Evolutionary conservation across 2,888 invertebrate species (phyloP).

Genomic region (Cheilosia vernalis): DNA sequence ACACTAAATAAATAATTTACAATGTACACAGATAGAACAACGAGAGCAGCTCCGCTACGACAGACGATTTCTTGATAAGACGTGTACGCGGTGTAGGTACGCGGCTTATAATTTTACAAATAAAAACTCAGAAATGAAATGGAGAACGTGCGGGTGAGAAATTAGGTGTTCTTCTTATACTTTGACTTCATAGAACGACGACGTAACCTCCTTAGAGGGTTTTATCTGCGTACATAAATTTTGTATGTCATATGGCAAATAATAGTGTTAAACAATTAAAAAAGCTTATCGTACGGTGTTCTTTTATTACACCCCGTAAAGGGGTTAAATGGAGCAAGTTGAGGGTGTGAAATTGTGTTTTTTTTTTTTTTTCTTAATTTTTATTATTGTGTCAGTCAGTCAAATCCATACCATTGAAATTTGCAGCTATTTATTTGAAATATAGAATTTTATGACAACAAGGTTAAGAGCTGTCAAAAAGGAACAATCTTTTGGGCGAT

Average conservation of each 20-base stretch:
- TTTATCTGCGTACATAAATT: conserved; percentile 76
- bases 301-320: conserved; percentile 62
- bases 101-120: conserved; percentile 16
- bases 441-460: conserved; percentile 15
- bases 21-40: conserved; percentile 56
- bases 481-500: background rate
- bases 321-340: conserved; percentile 64
- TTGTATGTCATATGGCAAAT: conserved; percentile 77
- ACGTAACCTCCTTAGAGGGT: conserved; percentile 69
- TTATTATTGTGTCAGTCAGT: conserved; percentile 77
- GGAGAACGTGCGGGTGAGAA: conserved; percentile 52
- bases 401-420: conserved; percentile 40
- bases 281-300: conserved; percentile 73
- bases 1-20: conserved; percentile 75
- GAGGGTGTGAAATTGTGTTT: conserved; percentile 70
- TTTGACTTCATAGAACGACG: conserved; percentile 38
- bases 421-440: conserved; percentile 28
- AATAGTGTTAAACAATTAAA: conserved; percentile 77
- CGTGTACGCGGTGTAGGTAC: conserved; percentile 19
- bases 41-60: conserved; percentile 40
- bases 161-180: conserved; percentile 61
- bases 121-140: conserved; percentile 36
- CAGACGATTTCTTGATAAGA: conserved; percentile 64
- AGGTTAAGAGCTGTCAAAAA: background rate
- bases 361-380: conserved; percentile 75